A percentile compares a stretch with the other conserved stretches of the same genome.
Evolutionary conservation across 2,888 invertebrate genomes (phyloP).

Genomic region (Troides oblongomaculatus): DNA sequence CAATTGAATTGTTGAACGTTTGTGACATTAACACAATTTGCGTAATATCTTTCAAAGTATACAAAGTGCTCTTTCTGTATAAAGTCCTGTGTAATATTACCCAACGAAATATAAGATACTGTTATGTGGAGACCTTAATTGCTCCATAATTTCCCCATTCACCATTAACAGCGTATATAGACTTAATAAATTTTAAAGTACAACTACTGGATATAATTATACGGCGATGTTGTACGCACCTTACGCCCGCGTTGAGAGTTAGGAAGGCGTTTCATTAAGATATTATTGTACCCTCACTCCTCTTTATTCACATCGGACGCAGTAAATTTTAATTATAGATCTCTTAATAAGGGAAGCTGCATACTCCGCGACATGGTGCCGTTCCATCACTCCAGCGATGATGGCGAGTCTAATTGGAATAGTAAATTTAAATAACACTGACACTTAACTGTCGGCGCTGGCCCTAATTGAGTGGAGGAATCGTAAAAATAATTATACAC

Average conservation of each 20-base stretch:
- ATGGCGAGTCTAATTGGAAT: constrained; percentile 77
- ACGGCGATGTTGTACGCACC: constrained; percentile 28
- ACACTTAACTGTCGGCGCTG: constrained; percentile 72
- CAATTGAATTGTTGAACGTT: too few species aligned
- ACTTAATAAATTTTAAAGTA: constrained; percentile 28
- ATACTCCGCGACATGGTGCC: constrained; percentile 64
- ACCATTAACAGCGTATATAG: constrained; percentile 27
- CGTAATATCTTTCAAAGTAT: neutral
- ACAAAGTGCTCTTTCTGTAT: neutral
- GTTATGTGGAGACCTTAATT: constrained; percentile 15
- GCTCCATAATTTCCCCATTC: constrained; percentile 23
- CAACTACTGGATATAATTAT: constrained; percentile 32
- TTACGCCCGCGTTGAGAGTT: constrained; percentile 32
- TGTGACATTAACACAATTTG: neutral
- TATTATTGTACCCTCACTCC: constrained; percentile 39
- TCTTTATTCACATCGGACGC: constrained; percentile 55
- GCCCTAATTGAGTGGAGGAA: constrained; percentile 76
- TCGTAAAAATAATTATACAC: constrained; percentile 79
- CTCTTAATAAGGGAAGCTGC: constrained; percentile 74
- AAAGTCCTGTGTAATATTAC: constrained; percentile 9
- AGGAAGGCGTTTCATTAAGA: constrained; percentile 38
- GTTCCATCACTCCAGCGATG: constrained; percentile 71
- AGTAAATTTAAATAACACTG: constrained; percentile 79
- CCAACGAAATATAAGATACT: constrained; percentile 25
- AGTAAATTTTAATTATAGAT: constrained; percentile 76